A percentile compares a stretch with the other conserved stretches of the same genome.
phyloP scores from a whole-genome alignment of 2,113 vertebrate genomes.

The Megaceryle torquata region DNA sequence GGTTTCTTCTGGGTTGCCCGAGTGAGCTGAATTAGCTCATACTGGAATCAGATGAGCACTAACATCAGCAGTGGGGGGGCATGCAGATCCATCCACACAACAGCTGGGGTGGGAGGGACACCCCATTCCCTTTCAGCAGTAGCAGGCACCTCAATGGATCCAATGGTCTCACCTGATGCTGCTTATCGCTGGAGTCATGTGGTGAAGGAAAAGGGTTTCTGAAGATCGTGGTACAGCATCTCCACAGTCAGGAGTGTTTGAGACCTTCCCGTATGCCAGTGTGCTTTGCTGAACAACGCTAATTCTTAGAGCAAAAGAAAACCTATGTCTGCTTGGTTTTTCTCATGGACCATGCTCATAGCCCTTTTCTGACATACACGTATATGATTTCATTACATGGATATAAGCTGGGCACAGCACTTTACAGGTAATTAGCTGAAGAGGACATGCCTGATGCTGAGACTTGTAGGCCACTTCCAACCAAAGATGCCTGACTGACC shows the following conservation, averaged over 20 bases:
- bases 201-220: neutral
- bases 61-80: fast-evolving
- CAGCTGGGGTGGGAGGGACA: neutral
- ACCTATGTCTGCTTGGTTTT: neutral
- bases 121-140: neutral
- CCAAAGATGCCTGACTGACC: neutral
- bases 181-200: neutral
- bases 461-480: neutral
- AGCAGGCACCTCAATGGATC: neutral
- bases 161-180: neutral
- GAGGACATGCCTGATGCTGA: neutral
- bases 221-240: neutral
- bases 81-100: fast-evolving
- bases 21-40: neutral
- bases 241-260: neutral
- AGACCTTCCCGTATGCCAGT: neutral
- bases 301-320: neutral
- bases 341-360: neutral
- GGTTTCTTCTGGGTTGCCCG: neutral
- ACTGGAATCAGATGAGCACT: neutral
- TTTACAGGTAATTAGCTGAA: neutral
- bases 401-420: neutral
- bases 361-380: neutral
- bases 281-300: neutral
- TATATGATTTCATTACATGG: neutral